Conservation (phyloP, 2,797 vertebrate genomes). For the Muraenolepis orangiensis region DNA sequence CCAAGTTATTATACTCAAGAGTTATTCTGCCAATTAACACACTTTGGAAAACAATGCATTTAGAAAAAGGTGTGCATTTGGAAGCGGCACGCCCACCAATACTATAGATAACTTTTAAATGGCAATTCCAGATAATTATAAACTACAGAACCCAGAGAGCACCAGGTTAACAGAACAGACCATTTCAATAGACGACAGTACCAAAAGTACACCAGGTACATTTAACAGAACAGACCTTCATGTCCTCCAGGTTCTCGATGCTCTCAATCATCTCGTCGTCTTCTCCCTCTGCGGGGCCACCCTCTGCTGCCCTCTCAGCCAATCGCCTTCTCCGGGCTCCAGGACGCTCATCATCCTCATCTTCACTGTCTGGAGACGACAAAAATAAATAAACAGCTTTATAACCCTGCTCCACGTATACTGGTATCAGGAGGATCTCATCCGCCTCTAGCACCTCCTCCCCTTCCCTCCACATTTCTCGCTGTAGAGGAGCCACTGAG, state of each 20-base stretch:
- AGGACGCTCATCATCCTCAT: slow-evolving; percentile 91
- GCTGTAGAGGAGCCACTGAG: not conserved
- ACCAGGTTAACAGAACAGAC: too few relatives aligned
- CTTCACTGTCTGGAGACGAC: slow-evolving; percentile 82
- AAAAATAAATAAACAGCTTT: not conserved
- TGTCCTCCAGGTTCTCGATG: slow-evolving; percentile 97
- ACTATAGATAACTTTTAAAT: not conserved
- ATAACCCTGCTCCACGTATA: not conserved
- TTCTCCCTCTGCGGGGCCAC: slow-evolving; percentile 76
- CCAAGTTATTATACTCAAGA: not conserved
- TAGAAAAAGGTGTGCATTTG: too few relatives aligned
- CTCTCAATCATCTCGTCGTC: slow-evolving; percentile 98
- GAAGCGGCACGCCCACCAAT: not conserved
- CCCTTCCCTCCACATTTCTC: too few relatives aligned
- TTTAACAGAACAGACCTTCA: slow-evolving; percentile 73
- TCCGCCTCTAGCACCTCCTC: not conserved
- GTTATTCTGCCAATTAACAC: not conserved
- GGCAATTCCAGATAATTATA: not conserved
- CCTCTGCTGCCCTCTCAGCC: slow-evolving; percentile 87
- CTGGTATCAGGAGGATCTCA: not conserved
- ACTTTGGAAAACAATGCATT: not conserved
- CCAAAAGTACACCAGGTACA: not conserved
- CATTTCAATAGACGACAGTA: not conserved
- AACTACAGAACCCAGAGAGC: not conserved
- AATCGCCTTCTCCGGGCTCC: slow-evolving; percentile 80